Percentiles rank a stretch among this genome's conserved stretches.
Evolutionary conservation across 2,113 vertebrate genomes (phyloP).

Genomic region (Oryzias curvinotus): DNA sequence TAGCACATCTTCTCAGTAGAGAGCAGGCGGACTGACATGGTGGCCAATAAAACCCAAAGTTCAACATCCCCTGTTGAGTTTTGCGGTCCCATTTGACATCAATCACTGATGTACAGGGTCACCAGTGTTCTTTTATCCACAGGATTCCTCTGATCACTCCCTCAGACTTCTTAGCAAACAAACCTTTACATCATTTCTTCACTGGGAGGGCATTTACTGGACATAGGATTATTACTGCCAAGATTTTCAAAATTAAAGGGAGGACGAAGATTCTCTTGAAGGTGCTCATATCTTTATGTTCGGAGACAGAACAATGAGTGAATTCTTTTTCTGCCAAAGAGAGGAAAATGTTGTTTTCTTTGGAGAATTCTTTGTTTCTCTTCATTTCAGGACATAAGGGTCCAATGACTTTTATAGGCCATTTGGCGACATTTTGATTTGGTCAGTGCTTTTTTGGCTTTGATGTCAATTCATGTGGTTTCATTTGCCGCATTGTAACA

Average conservation of each 20-base stretch:
- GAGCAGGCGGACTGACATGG: constrained; percentile 57
- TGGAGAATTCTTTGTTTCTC: constrained; percentile 80
- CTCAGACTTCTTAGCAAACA: constrained; percentile 56
- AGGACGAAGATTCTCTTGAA: constrained; percentile 73
- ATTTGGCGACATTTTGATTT: constrained; percentile 75
- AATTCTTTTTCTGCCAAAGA: constrained; percentile 48
- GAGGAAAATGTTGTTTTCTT: constrained; percentile 79
- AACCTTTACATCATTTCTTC: constrained; percentile 71
- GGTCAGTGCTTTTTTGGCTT: constrained; percentile 67
- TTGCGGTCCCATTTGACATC: constrained; percentile 67
- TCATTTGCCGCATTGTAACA: constrained; percentile 49
- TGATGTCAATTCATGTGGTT: constrained; percentile 77
- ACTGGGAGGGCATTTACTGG: constrained; percentile 71
- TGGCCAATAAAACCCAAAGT: constrained; percentile 73
- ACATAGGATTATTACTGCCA: constrained; percentile 71
- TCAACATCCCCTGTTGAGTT: constrained; percentile 68
- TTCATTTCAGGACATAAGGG: constrained; percentile 77
- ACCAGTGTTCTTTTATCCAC: constrained; percentile 62
- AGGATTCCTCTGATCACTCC: constrained; percentile 67
- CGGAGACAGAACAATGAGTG: constrained; percentile 67
- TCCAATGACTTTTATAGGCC: constrained; percentile 77
- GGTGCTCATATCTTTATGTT: constrained; percentile 53
- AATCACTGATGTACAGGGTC: constrained; percentile 71
- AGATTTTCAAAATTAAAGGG: constrained; percentile 45
- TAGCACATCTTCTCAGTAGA: constrained; percentile 36